Percentiles rank a stretch among this genome's conserved stretches.
Conservation (phyloP, 2,888 invertebrate species). For the Lithophane leautieri region DNA sequence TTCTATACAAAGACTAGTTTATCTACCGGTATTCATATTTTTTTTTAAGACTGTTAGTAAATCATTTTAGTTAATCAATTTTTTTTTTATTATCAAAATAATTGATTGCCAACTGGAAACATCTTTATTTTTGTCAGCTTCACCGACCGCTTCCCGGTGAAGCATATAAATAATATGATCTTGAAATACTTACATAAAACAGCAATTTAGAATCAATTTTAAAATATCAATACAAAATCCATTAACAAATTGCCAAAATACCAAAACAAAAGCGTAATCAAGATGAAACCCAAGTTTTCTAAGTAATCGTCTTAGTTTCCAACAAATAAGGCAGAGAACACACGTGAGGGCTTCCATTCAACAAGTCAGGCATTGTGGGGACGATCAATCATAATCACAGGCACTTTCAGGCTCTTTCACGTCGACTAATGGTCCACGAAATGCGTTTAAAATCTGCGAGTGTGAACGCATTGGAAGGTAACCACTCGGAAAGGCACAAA, state of each 20-base stretch:
- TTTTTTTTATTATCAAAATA: too few relatives aligned
- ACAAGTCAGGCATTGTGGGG: constrained; percentile 87
- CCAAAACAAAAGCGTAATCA: constrained; percentile 69
- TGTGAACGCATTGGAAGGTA: constrained; percentile 86
- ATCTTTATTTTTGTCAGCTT: background rate
- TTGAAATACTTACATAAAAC: background rate
- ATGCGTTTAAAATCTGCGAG: constrained; percentile 89
- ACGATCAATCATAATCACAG: constrained; percentile 90
- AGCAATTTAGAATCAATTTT: background rate
- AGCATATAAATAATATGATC: too few relatives aligned
- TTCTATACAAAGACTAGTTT: background rate
- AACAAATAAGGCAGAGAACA: constrained; percentile 81
- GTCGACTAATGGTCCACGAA: constrained; percentile 89
- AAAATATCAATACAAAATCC: constrained; percentile 31
- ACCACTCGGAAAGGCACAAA: constrained; percentile 88
- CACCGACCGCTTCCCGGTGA: too few relatives aligned
- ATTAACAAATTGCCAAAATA: constrained; percentile 38
- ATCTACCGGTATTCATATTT: background rate
- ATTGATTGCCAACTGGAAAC: background rate
- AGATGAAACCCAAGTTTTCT: constrained; percentile 59
- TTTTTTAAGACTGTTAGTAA: too few relatives aligned
- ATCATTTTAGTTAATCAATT: too few relatives aligned
- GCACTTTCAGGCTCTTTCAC: constrained; percentile 89
- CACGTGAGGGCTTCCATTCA: constrained; percentile 86
- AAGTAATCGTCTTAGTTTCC: constrained; percentile 74